Percentiles rank a stretch among this genome's conserved stretches.
Evolutionary conservation across 2,113 vertebrate species (phyloP).

Genomic region (Anhinga anhinga): DNA sequence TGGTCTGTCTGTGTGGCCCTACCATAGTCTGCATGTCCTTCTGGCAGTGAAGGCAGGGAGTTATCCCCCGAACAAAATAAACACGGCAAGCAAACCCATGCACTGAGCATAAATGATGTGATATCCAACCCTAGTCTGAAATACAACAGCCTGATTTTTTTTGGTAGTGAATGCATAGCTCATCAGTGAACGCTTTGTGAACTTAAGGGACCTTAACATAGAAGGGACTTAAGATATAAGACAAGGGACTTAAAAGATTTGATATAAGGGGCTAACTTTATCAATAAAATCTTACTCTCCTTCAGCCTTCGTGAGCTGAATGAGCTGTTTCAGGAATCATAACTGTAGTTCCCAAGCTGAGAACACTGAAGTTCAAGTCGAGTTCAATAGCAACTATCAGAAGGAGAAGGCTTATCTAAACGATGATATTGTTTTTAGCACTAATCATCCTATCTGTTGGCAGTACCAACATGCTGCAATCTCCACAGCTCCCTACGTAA

Average conservation of each 20-base stretch:
- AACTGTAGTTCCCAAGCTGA: background rate
- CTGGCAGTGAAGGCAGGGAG: background rate
- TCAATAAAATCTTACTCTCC: background rate
- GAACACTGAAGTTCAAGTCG: slow-evolving; percentile 31
- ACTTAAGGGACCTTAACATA: background rate
- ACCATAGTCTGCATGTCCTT: background rate
- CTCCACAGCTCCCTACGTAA: slow-evolving; percentile 65
- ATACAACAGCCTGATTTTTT: background rate
- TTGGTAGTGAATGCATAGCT: background rate
- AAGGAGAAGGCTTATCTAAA: slow-evolving; percentile 64
- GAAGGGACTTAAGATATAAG: background rate
- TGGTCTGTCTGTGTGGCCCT: background rate
- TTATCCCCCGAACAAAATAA: background rate
- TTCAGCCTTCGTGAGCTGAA: background rate
- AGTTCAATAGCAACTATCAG: slow-evolving; percentile 52
- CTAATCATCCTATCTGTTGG: slow-evolving; percentile 64
- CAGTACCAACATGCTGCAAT: slow-evolving; percentile 63
- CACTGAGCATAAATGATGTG: background rate
- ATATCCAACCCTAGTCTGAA: background rate
- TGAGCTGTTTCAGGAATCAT: background rate
- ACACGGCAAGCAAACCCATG: background rate
- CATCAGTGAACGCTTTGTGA: background rate
- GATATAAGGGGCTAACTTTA: background rate
- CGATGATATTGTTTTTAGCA: slow-evolving; percentile 64
- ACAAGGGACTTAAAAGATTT: background rate